These are phyloP conservation scores for Periparus ater DNA, from an alignment of 2,797 vertebrate species.

Conservation along the genomic window DNA sequence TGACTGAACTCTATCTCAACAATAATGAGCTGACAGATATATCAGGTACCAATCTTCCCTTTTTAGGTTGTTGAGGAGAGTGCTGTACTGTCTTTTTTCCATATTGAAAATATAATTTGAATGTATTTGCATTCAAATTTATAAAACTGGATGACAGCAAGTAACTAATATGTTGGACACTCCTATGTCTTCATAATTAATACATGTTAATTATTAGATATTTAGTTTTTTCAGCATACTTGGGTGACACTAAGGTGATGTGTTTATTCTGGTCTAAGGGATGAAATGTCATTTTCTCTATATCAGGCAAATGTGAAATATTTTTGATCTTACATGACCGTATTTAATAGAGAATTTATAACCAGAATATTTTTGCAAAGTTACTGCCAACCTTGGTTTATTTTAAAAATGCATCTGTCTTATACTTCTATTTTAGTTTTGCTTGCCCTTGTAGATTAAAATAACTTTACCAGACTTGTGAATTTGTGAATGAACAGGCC, in stretches of 20 bases:
- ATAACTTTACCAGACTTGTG: neutral
- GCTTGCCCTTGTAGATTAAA: neutral
- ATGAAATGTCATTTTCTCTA: neutral
- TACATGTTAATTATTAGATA: neutral
- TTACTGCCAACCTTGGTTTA: neutral
- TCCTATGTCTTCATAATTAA: neutral
- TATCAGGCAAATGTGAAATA: neutral
- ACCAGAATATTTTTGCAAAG: neutral
- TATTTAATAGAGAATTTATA: neutral
- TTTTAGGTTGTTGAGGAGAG: neutral
- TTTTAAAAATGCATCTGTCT: neutral
- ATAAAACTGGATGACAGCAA: neutral
- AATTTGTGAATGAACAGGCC: neutral
- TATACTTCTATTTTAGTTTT: neutral
- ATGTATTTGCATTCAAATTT: neutral
- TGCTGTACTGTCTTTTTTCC: neutral
- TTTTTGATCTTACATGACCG: neutral
- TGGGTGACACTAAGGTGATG: neutral
- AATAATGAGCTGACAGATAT: conserved; percentile 81
- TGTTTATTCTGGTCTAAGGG: neutral
- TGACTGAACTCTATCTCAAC: conserved; percentile 85
- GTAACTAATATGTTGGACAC: neutral
- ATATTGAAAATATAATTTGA: neutral
- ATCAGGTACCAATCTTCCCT: conserved; percentile 72
- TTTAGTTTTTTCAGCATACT: neutral